A percentile compares a stretch with the other conserved stretches of the same genome.
Conservation (phyloP, 2,888 invertebrate species). For the Eueremaeus valkanovi region DNA sequence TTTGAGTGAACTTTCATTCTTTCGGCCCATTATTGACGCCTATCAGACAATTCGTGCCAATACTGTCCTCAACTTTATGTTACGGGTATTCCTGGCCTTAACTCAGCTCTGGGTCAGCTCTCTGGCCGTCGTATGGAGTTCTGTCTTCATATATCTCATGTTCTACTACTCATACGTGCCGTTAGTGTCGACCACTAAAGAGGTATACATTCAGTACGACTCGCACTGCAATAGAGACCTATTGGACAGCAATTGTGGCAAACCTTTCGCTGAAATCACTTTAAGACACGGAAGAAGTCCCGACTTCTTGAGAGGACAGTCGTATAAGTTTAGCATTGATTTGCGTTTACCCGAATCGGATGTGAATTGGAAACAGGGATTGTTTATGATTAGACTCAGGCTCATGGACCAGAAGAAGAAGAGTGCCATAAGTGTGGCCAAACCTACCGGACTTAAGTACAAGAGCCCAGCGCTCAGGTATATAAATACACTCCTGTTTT, state of each 20-base stretch:
- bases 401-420: slow-evolving; percentile 35
- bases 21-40: background rate
- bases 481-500: slow-evolving; percentile 33
- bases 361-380: slow-evolving; percentile 42
- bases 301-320: slow-evolving; percentile 39
- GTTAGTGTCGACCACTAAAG: background rate
- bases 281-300: slow-evolving; percentile 16
- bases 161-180: slow-evolving; percentile 41
- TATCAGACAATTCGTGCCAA: background rate
- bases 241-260: slow-evolving; percentile 1
- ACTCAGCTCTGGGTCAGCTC: slow-evolving; percentile 13
- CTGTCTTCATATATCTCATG: slow-evolving; percentile 37
- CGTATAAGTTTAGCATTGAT: slow-evolving; percentile 38
- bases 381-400: slow-evolving; percentile 42
- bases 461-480: slow-evolving; percentile 34
- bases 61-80: background rate
- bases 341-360: slow-evolving; percentile 42
- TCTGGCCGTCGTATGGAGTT: slow-evolving; percentile 32
- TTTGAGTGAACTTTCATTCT: background rate
- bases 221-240: background rate
- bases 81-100: background rate
- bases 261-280: slow-evolving; percentile 15
- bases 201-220: slow-evolving; percentile 41
- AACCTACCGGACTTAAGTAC: slow-evolving; percentile 40
- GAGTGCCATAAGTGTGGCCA: background rate